Percentiles rank a stretch among this genome's conserved stretches.
Evolutionary conservation across 1,140 invertebrate species (phyloP).

Genomic region (Sycobia sp.): DNA sequence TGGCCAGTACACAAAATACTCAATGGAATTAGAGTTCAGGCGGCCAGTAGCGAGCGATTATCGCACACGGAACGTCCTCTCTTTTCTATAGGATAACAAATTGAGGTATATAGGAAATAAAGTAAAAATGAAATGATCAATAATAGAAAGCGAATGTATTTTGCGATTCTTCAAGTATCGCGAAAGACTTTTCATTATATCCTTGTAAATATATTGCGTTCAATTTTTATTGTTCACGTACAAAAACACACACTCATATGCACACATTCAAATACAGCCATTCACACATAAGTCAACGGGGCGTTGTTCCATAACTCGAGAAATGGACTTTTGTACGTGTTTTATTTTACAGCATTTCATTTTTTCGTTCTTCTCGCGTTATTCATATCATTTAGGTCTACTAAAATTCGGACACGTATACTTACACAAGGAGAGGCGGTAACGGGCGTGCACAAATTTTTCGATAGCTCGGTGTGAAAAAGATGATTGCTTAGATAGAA

Average conservation of each 20-base stretch:
- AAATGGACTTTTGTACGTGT: constrained; percentile 46
- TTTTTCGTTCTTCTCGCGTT: constrained; percentile 38
- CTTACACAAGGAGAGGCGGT: neutral
- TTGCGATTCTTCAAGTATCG: neutral
- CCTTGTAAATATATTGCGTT: constrained; percentile 31
- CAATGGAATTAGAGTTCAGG: constrained; percentile 34
- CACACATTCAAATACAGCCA: neutral
- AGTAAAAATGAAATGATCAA: neutral
- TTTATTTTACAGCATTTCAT: constrained; percentile 47
- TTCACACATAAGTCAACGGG: neutral
- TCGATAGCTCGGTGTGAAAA: constrained; percentile 13
- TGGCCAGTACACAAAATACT: constrained; percentile 31
- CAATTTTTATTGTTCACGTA: constrained; percentile 13
- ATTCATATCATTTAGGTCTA: neutral
- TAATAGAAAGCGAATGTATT: neutral
- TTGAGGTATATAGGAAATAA: constrained; percentile 12
- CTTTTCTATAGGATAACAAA: constrained; percentile 35
- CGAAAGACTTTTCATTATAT: constrained; percentile 13
- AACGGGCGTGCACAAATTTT: constrained; percentile 8
- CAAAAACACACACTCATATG: neutral
- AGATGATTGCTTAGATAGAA: constrained; percentile 19
- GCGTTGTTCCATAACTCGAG: constrained; percentile 4
- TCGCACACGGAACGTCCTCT: constrained; percentile 41
- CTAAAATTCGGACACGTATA: neutral
- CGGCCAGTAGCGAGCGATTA: constrained; percentile 53